These are phyloP conservation scores for Pangasius sanitwongsei DNA, from an alignment of 2,797 vertebrate genomes.

Conservation along the genomic window DNA sequence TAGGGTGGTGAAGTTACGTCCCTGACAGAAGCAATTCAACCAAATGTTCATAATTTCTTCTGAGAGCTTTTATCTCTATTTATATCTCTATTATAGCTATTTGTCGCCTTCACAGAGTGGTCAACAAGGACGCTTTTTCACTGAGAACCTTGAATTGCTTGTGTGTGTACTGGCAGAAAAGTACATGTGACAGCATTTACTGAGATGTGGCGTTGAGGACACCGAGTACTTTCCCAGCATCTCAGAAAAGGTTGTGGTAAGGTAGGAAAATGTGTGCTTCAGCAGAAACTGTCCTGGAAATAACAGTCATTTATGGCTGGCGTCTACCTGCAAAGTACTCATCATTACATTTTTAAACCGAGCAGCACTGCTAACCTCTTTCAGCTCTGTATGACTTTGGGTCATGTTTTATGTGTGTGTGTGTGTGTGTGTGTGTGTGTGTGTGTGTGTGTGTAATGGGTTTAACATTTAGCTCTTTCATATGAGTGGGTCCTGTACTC, in stretches of 20 bases:
- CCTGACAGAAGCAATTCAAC: neutral
- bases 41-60: neutral
- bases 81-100: neutral
- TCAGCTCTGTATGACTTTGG: neutral
- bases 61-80: neutral
- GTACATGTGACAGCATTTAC: neutral
- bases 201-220: neutral
- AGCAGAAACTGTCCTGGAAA: constrained; percentile 10
- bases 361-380: constrained; percentile 4
- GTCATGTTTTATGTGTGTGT: neutral
- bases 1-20: neutral
- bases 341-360: neutral
- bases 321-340: neutral
- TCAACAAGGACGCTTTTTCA: constrained; percentile 4
- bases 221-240: neutral
- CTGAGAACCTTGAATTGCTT: neutral
- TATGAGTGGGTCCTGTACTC: neutral
- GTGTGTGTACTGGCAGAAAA: neutral
- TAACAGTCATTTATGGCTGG: neutral
- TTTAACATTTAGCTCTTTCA: neutral
- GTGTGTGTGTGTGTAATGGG: neutral
- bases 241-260: neutral
- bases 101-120: constrained; percentile 12
- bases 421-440: neutral
- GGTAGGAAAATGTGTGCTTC: constrained; percentile 8